Percentiles rank a stretch among this genome's conserved stretches.
Evolutionary conservation across 64 coral and sea anemone genomes (phyloP).

Genomic region (Cladopsammia gracilis): DNA sequence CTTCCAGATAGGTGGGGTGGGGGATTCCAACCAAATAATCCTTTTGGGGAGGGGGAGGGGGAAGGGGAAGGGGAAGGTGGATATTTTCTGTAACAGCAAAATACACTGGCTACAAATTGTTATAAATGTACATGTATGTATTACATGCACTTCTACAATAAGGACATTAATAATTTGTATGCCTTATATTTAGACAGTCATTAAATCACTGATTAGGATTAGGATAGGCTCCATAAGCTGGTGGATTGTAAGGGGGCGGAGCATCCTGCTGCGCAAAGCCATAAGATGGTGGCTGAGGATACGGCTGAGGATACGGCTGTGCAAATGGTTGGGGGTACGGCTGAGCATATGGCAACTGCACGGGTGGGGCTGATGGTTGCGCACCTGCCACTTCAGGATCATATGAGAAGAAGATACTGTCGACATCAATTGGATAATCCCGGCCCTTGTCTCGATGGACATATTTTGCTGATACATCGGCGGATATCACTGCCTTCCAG

Average conservation of each 20-base stretch:
- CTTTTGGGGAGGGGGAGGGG: too few relatives aligned
- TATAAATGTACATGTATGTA: too few relatives aligned
- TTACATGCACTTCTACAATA: too few relatives aligned
- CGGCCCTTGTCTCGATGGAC: conserved; percentile 69
- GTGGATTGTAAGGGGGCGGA: conserved; percentile 17
- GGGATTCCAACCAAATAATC: too few relatives aligned
- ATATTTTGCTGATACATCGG: conserved; percentile 94
- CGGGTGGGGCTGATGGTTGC: not conserved
- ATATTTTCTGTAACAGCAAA: too few relatives aligned
- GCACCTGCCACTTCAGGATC: conserved; percentile 18
- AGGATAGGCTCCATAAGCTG: conserved; percentile 31
- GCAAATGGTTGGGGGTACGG: not conserved
- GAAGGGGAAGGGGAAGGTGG: too few relatives aligned
- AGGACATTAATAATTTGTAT: too few relatives aligned
- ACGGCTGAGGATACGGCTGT: not conserved
- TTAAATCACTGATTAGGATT: conserved; percentile 10
- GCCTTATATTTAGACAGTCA: not conserved
- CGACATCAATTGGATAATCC: conserved; percentile 91
- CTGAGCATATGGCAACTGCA: not conserved
- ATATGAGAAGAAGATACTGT: conserved; percentile 88
- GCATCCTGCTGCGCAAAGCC: conserved; percentile 49
- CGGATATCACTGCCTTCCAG: conserved; percentile 67
- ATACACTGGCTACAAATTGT: too few relatives aligned
- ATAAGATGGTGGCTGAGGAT: conserved; percentile 18
- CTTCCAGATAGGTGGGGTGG: too few relatives aligned